Percentiles rank a stretch among this genome's conserved stretches.
phyloP scores from a whole-genome alignment of 2,113 vertebrate species.

The Syrmaticus mikado region DNA sequence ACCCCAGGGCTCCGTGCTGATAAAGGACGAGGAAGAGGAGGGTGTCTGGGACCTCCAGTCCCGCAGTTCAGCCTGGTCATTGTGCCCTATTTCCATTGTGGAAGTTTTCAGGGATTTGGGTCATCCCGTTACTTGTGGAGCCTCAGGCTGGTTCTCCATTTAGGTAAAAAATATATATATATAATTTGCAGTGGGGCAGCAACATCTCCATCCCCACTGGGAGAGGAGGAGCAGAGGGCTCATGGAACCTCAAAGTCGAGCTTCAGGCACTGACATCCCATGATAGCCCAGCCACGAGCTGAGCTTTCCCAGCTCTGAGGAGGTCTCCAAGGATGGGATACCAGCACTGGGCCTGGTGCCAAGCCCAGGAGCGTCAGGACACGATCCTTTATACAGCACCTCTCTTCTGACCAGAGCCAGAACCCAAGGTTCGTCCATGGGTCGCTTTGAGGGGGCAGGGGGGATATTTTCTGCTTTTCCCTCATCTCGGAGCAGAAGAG shows the following conservation, averaged over 20 bases:
- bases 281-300: not conserved
- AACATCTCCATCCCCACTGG: accelerated
- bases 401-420: not conserved
- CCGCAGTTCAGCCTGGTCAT: not conserved
- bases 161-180: not conserved
- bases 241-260: accelerated
- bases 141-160: not conserved
- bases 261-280: not conserved
- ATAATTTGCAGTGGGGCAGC: accelerated
- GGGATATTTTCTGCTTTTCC: not conserved
- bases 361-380: not conserved
- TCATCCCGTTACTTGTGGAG: not conserved
- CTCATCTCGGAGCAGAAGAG: slow-evolving; percentile 1
- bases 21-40: not conserved
- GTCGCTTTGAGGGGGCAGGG: too few species aligned
- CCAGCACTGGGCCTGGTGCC: accelerated
- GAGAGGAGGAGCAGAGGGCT: not conserved
- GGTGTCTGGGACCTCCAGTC: not conserved
- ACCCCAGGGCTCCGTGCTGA: not conserved
- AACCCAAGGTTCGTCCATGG: not conserved
- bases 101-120: not conserved
- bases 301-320: not conserved
- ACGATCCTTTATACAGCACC: not conserved
- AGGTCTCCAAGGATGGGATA: accelerated
- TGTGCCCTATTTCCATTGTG: accelerated